phyloP scores from a whole-genome alignment of 2,113 vertebrate genomes.

The Pithys albifrons region DNA sequence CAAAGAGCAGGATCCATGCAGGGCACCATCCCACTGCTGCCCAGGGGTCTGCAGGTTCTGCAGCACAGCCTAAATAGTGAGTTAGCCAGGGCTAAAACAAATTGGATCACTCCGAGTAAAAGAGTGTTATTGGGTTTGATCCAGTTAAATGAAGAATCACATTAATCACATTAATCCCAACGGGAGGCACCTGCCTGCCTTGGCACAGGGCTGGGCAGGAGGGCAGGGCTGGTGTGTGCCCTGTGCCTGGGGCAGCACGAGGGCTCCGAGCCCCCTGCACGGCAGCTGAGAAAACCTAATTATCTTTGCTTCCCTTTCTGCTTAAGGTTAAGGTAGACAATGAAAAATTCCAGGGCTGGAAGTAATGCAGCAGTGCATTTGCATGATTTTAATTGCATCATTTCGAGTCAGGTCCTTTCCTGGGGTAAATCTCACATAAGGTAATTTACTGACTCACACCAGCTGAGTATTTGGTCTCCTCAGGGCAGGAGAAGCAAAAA shows the following conservation, averaged over 20 bases:
- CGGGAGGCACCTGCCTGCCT: background rate
- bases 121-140: background rate
- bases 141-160: background rate
- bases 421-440: background rate
- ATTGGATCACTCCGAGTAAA: background rate
- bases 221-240: background rate
- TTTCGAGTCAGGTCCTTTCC: background rate
- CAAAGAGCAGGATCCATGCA: background rate
- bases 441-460: background rate
- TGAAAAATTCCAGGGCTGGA: background rate
- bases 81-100: background rate
- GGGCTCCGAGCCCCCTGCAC: background rate
- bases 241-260: background rate
- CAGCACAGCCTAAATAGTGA: background rate
- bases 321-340: background rate
- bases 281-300: background rate
- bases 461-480: background rate
- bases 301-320: background rate
- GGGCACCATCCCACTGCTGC: background rate
- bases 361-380: background rate
- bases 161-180: background rate
- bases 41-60: background rate
- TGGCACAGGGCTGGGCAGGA: background rate
- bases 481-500: background rate
- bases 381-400: conserved; percentile 27